Percentiles rank a stretch among this genome's conserved stretches.
Conservation (phyloP, 2,888 invertebrate genomes). For the Griposia aprilina region DNA sequence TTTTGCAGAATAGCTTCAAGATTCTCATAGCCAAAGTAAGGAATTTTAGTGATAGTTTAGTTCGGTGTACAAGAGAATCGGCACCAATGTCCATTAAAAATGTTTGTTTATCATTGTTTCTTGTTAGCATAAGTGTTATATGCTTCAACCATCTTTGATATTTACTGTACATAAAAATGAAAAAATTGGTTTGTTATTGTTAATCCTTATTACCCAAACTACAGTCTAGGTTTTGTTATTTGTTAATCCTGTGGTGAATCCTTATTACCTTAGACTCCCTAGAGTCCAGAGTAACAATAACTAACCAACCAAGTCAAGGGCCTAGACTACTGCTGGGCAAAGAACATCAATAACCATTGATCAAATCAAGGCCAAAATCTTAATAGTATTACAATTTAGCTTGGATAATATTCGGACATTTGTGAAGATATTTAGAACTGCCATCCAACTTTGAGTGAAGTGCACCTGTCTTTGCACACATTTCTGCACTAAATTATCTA, state of each 20-base stretch:
- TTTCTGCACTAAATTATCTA: background rate
- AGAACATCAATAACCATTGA: background rate
- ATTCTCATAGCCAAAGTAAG: too few species aligned
- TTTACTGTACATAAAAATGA: too few species aligned
- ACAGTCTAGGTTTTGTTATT: background rate
- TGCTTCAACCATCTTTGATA: background rate
- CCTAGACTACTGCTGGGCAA: background rate
- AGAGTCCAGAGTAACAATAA: background rate
- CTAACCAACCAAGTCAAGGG: background rate
- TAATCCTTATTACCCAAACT: background rate
- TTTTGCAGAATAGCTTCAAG: too few species aligned
- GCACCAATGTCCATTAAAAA: background rate
- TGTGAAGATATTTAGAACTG: background rate
- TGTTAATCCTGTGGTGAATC: background rate
- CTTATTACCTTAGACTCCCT: background rate
- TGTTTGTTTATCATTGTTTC: conserved; percentile 2
- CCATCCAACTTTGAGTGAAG: background rate
- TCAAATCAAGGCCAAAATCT: background rate
- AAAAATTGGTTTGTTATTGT: background rate
- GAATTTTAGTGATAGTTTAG: too few species aligned
- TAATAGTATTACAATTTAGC: background rate
- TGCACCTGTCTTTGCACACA: background rate
- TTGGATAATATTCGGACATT: background rate
- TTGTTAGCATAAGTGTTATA: background rate
- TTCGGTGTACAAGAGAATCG: too few species aligned